Base-by-base conservation (phyloP, 2,888 invertebrate genomes). In the Parasteatoda lunata region DNA sequence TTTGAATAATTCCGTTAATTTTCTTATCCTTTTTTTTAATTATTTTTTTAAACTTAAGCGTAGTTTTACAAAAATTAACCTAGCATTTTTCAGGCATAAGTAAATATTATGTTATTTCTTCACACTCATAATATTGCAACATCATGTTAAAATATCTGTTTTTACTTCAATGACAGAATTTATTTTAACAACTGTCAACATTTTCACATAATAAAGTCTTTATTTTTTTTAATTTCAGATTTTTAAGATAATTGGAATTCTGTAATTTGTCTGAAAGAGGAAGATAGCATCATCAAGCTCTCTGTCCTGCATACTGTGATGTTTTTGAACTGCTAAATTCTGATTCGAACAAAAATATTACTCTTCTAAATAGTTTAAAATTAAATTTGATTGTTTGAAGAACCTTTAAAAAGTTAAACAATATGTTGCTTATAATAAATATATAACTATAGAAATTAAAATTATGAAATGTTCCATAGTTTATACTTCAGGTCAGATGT, bases 251-350 rank as follows among this genome's bases (percentile, higher is more conserved):
- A 54, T 68, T 75, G 81, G 75, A 68, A 68, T 75, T 68, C 73
- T 49, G 75, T 48, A 75, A 73, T 68, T 75, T 81, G 80, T 79
- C 70, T 80, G 52, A 15, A 68, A 72, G 72, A 81, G 73, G 81
- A 81, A 54, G 73, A 81, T 81, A 68, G 81, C 75, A 81, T 59
- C 81, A 81, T 69, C 75, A 59, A 73, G 68, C 75, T 75, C 73
- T 81, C 81, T 81, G 45, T 81, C 81, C 81, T 81, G 73, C 47
- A 81, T 68, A 75, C 81, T 81, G 81, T 81, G 81, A 81, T 81
- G 81, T 81, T 81, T 81, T 81, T 81, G 75, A 81, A 68, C 69
- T 45, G 59, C 68, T 49, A 54, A 52, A 72, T 49, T 52, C 68
- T 68, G 54, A 69, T 68, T 80, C 65, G 73, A 81, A 81, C 81